Conservation (phyloP, 2,888 invertebrate species). For the Endomychus coccineus region DNA sequence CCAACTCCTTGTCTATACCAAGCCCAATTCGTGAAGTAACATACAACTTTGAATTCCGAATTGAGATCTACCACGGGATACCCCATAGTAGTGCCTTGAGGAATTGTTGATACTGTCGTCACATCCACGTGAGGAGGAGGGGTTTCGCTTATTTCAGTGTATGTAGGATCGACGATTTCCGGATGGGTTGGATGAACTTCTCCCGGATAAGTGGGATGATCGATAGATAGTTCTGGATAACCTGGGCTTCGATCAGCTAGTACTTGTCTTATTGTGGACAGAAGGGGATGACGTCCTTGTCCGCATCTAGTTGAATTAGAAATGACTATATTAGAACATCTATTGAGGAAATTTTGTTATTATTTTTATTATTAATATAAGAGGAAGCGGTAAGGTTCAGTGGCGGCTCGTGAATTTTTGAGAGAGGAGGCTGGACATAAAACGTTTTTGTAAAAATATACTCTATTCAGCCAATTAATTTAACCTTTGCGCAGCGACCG, state of each 20-base stretch:
- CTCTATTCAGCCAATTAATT: too few relatives aligned
- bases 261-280: conserved; percentile 68
- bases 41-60: conserved; percentile 66
- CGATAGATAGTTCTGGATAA: conserved; percentile 19
- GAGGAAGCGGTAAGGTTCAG: too few relatives aligned
- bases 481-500: too few relatives aligned
- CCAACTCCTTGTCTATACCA: conserved; percentile 83
- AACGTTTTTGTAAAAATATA: too few relatives aligned
- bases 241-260: conserved; percentile 49
- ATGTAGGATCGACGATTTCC: conserved; percentile 4
- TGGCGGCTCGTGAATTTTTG: too few relatives aligned
- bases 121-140: conserved; percentile 17
- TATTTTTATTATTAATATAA: too few relatives aligned
- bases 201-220: conserved; percentile 6
- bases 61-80: conserved; percentile 27
- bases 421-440: too few relatives aligned
- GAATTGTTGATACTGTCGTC: conserved; percentile 17
- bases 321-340: too few relatives aligned
- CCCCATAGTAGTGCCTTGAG: conserved; percentile 18
- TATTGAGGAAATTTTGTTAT: too few relatives aligned
- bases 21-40: conserved; percentile 92
- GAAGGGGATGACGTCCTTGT: conserved; percentile 70
- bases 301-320: conserved; percentile 56
- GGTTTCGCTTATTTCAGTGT: conserved; percentile 7
- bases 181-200: conserved; percentile 13